Base-by-base conservation (phyloP, 2,113 vertebrate species). In the Pycnonotus jocosus region DNA sequence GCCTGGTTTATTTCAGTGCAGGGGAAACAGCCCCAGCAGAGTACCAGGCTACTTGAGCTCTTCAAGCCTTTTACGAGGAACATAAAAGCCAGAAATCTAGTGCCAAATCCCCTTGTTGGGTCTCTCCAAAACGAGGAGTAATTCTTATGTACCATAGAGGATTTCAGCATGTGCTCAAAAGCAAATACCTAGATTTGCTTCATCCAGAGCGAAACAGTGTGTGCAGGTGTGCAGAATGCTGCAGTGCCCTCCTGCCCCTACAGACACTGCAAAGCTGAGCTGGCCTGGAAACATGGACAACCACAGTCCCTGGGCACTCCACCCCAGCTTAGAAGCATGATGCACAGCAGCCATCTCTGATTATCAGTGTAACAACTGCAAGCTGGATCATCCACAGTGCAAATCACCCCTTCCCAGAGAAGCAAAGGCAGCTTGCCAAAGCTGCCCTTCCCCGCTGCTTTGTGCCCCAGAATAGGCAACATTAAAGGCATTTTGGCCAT, bases 171-270 rank as follows among this genome's bases (percentile, higher is more conserved):
- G 1, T 70, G 70, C 50, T 73, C 22, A 17, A 61, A 66, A 35
- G 15, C 33, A 88, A 31, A 80, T 33, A 25, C 6, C 48, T 35
- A 9, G 23, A 54, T 80, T 79, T 76, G 37, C 50, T 71, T 57
- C 27, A 25, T 35, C 23, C 48, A 35, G 33, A 85, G 33, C 0
- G 0, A 54, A 90, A 35, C 8, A 7, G 8, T 22, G 2, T 0
- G 65, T 87, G 56, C 51, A 78, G 81, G 51, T 28, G 37, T 11
- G 3, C 50, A 6, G 51, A 11, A 21, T 45, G 70, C 73, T 42
- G 79, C 38, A 74, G 70, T 25, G 64, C 31, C 2, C 3, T 53
- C 53, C 60, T 40, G n/a, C 10, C 19, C 79, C n/a, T 22, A 14
- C 0, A 0, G 28, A 24, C 27, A 7, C 31, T n/a, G 42, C 72